These are phyloP conservation scores for Paramormyrops hopkinsi DNA, from an alignment of 2,797 vertebrate genomes.

Conservation along the genomic window DNA sequence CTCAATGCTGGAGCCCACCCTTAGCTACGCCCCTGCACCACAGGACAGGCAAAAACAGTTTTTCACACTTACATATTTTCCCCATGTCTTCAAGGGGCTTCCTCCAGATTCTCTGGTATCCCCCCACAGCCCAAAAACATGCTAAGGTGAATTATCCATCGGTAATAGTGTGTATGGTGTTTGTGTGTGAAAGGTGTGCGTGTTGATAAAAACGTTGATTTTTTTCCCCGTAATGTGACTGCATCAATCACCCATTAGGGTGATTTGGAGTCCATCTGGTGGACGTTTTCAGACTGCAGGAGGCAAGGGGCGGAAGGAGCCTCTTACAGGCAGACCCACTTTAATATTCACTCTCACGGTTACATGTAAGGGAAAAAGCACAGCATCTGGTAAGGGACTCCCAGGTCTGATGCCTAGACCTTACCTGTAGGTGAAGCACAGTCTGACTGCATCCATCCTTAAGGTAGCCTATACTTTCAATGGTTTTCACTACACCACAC, in stretches of 20 bases:
- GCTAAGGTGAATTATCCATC: background rate
- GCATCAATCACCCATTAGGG: background rate
- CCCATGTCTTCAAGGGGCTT: background rate
- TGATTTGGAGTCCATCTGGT: background rate
- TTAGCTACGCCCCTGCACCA: background rate
- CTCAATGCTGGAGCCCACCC: background rate
- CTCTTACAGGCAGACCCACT: background rate
- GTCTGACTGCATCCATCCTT: background rate
- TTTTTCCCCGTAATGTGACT: background rate
- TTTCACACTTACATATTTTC: background rate
- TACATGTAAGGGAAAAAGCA: background rate
- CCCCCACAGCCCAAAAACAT: background rate
- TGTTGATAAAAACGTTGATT: background rate
- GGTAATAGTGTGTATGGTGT: background rate
- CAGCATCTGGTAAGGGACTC: background rate
- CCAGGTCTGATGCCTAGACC: background rate
- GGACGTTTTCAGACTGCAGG: background rate
- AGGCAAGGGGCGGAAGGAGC: background rate
- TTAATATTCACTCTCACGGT: background rate
- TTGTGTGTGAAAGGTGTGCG: background rate
- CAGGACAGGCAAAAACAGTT: background rate
- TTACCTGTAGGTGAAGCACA: background rate
- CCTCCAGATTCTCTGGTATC: background rate
- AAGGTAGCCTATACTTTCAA: background rate
- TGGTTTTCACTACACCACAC: background rate